These are phyloP conservation scores for Typhlomys cinereus DNA, from an alignment of 2,113 vertebrate genomes.

Conservation along the genomic window DNA sequence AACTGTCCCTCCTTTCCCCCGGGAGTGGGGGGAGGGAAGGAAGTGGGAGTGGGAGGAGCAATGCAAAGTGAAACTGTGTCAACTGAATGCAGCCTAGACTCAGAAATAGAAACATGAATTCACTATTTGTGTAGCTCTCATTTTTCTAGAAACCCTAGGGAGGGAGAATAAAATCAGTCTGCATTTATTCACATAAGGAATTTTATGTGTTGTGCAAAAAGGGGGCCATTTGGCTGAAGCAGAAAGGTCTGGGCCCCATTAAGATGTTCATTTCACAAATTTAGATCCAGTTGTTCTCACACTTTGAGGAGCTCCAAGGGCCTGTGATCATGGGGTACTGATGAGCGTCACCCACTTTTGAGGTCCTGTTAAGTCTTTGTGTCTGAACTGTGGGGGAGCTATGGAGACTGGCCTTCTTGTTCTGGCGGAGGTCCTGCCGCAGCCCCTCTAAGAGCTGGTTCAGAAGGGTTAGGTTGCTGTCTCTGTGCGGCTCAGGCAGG, in stretches of 20 bases:
- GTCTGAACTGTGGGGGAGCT: not conserved
- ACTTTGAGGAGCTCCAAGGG: not conserved
- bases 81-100: too few relatives aligned
- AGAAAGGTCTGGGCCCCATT: not conserved
- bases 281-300: not conserved
- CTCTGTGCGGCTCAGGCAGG: slow-evolving; percentile 81
- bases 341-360: not conserved
- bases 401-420: not conserved
- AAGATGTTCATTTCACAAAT: not conserved
- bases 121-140: too few relatives aligned
- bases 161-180: too few relatives aligned
- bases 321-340: not conserved
- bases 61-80: too few relatives aligned
- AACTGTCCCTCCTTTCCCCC: too few relatives aligned
- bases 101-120: too few relatives aligned
- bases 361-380: slow-evolving; percentile 25
- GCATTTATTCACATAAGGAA: too few relatives aligned
- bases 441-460: slow-evolving; percentile 94
- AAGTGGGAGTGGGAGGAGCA: too few relatives aligned
- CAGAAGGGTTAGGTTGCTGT: slow-evolving; percentile 89
- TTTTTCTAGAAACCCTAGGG: too few relatives aligned
- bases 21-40: too few relatives aligned
- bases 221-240: not conserved
- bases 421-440: slow-evolving; percentile 82
- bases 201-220: not conserved